phyloP scores from a whole-genome alignment of 2,797 vertebrate species.

The Gymnoscopelus braueri region DNA sequence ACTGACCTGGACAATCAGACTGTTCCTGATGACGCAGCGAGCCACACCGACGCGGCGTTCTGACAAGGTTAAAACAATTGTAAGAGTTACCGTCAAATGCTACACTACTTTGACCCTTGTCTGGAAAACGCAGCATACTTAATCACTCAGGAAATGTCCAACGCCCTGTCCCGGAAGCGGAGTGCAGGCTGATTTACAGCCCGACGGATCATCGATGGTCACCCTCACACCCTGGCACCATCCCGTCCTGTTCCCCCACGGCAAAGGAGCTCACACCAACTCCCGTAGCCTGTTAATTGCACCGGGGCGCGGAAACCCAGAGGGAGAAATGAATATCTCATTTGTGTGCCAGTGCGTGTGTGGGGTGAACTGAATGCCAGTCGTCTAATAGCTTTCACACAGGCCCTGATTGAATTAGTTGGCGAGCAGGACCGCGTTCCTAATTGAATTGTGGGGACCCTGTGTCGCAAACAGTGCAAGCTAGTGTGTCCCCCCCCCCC shows the following conservation, averaged over 20 bases:
- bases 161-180: no score
- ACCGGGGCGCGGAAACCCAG: conserved; percentile 70
- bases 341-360: conserved; percentile 70
- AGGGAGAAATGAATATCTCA: conserved; percentile 79
- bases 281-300: conserved; percentile 73
- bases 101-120: no score
- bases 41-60: no score
- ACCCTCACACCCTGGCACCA: conserved; percentile 41
- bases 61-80: no score
- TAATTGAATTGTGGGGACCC: conserved; percentile 83
- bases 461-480: conserved; percentile 72
- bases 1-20: no score
- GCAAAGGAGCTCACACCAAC: conserved; percentile 52
- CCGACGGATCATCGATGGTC: conserved; percentile 52
- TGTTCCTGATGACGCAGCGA: no score
- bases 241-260: conserved; percentile 24
- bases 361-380: conserved; percentile 76
- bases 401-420: conserved; percentile 83
- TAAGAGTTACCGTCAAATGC: no score
- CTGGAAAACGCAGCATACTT: no score
- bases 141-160: no score
- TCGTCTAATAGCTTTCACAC: conserved; percentile 85
- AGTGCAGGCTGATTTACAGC: conserved; percentile 34
- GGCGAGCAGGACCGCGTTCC: conserved; percentile 65
- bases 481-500: conserved; percentile 18